These are phyloP conservation scores for Coregonus sp. DNA, from an alignment of 2,797 vertebrate species.

Conservation along the genomic window DNA sequence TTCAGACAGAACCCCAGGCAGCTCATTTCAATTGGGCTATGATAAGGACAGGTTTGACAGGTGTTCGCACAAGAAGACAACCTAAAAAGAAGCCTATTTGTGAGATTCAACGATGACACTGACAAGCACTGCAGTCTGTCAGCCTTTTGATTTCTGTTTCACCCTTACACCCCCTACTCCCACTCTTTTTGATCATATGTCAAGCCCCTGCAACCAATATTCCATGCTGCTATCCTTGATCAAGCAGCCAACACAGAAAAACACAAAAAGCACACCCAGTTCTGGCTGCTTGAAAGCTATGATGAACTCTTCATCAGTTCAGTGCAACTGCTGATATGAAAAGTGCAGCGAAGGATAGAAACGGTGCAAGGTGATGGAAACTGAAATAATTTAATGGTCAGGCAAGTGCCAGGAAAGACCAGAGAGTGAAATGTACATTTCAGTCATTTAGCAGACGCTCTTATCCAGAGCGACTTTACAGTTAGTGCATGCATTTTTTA, in stretches of 20 bases:
- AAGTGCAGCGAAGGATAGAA: not conserved
- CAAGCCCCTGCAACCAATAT: not conserved
- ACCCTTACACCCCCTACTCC: not conserved
- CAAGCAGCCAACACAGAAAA: conserved; percentile 19
- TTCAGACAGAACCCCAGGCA: conserved; percentile 45
- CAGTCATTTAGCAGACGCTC: too few species aligned
- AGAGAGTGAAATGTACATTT: not conserved
- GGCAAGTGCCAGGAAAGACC: not conserved
- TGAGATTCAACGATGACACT: conserved; percentile 45
- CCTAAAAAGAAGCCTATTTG: conserved; percentile 55
- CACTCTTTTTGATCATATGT: not conserved
- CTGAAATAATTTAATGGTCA: not conserved
- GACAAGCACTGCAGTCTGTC: conserved; percentile 37
- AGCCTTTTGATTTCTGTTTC: conserved; percentile 22
- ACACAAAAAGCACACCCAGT: not conserved
- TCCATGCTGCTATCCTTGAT: not conserved
- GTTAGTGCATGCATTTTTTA: too few species aligned
- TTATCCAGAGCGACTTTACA: too few species aligned
- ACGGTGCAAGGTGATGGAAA: not conserved
- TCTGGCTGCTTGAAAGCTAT: not conserved
- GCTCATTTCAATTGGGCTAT: conserved; percentile 39
- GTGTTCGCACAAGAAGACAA: conserved; percentile 40
- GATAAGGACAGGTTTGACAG: conserved; percentile 58
- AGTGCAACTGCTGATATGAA: conserved; percentile 10
- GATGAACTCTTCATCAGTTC: conserved; percentile 5